Base-by-base conservation (phyloP, 2,113 vertebrate species). In the Malaclemys terrapin region DNA sequence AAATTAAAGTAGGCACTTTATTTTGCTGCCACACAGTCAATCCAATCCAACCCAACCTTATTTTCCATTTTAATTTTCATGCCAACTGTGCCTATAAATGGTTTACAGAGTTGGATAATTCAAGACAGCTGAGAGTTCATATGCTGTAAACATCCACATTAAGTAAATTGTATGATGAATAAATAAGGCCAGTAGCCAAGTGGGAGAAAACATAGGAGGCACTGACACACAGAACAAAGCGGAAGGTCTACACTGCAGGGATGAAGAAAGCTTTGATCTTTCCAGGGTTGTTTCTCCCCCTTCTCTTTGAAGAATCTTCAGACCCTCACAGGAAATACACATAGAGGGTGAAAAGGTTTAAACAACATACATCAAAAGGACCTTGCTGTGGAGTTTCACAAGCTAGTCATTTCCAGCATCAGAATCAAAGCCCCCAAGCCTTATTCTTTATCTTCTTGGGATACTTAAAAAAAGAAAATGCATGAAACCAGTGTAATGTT, bases 321-420 rank as follows among this genome's bases (percentile, higher is more conserved):
- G 14, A 79, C 22, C 47, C 90, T 75, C 50, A 38, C 29, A 92
- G 72, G 75, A 59, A 90, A n/a, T 10, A 2, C 35, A 12, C 5
- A 5, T 35, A 35, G 49, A 7, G 0, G 2, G 10, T 84, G 54
- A 75, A 84, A 83, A 20, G 45, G 29, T 29, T 93, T 59, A 45
- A 93, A 2, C 27, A 83, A 22, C 5, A 42, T 24, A 10, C 29
- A 45, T 50, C 29, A 50, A 19, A 50, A 42, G 20, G 20, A 49
- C 10, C 42, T 35, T 56, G 6, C 84, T 91, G 75, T 93, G 87
- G 65, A 92, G 85, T 97, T 65, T 96, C 88, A 92, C 76, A 17
- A 84, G n/a, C 54, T 69, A 87, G 49, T 0, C n/a, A 80, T 84
- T 90, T 45, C 8, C n/a, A 93, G 53, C 47, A 53, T 6, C 82